These are phyloP conservation scores for Coluber constrictor DNA, from an alignment of 2,797 vertebrate species.

Conservation along the genomic window DNA sequence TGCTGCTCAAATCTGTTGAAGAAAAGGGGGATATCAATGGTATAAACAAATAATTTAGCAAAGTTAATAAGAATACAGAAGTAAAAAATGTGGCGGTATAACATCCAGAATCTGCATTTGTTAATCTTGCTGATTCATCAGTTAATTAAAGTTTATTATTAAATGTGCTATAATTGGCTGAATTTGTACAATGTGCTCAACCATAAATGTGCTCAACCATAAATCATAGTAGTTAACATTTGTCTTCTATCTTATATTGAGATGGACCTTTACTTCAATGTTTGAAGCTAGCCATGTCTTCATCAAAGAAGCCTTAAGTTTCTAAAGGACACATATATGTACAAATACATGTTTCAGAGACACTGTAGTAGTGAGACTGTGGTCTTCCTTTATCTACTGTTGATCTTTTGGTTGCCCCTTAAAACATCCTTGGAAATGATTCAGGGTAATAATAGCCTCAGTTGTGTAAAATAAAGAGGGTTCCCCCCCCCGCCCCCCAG, in stretches of 20 bases:
- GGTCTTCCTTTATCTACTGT: slow-evolving; percentile 35
- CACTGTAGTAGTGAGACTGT: slow-evolving; percentile 3
- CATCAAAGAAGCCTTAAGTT: not conserved
- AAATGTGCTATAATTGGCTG: not conserved
- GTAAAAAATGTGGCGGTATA: not conserved
- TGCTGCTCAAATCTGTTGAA: not conserved
- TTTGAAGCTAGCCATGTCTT: slow-evolving; percentile 14
- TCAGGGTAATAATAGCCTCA: slow-evolving; percentile 22
- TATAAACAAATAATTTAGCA: not conserved
- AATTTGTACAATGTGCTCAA: not conserved
- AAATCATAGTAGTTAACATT: not conserved
- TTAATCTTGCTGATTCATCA: not conserved
- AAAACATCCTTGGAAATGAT: slow-evolving; percentile 21
- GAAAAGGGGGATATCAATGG: not conserved
- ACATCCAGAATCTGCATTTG: not conserved
- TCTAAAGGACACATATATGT: not conserved
- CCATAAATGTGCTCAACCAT: not conserved
- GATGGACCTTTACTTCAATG: not conserved
- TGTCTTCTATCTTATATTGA: not conserved
- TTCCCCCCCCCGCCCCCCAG: not conserved
- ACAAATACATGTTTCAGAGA: slow-evolving; percentile 12
- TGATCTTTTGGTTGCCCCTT: slow-evolving; percentile 30
- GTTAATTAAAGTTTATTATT: not conserved
- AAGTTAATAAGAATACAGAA: not conserved
- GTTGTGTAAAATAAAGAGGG: not conserved